Conservation (phyloP, 2,797 vertebrate genomes). For the Mormyrus proboscirostris region DNA sequence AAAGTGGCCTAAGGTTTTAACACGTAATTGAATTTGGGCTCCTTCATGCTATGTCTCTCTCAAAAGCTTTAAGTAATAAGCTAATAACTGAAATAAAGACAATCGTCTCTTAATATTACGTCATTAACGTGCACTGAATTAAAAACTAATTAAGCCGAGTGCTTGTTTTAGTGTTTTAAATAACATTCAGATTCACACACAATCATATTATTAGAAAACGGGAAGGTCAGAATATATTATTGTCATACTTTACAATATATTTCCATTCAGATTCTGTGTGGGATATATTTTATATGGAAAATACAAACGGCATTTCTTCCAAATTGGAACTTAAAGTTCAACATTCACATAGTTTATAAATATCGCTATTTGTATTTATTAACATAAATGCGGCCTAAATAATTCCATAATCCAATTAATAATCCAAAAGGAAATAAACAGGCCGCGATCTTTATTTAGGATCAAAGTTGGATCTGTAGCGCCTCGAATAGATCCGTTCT, state of each 20-base stretch:
- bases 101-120: slow-evolving; percentile 76
- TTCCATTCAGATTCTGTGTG: slow-evolving; percentile 24
- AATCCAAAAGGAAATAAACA: slow-evolving; percentile 39
- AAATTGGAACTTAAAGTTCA: slow-evolving; percentile 26
- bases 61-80: slow-evolving; percentile 88
- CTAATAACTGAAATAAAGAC: slow-evolving; percentile 91
- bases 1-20: slow-evolving; percentile 73
- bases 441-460: slow-evolving; percentile 38
- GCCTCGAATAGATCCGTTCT: neutral
- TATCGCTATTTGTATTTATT: slow-evolving; percentile 44
- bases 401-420: slow-evolving; percentile 50
- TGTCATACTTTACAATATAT: slow-evolving; percentile 32
- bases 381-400: slow-evolving; percentile 51
- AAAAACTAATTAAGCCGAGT: slow-evolving; percentile 41
- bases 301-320: slow-evolving; percentile 2
- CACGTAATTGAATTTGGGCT: slow-evolving; percentile 71
- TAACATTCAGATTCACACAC: slow-evolving; percentile 27
- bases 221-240: slow-evolving; percentile 36
- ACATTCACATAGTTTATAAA: slow-evolving; percentile 42
- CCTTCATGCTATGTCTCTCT: slow-evolving; percentile 79
- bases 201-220: slow-evolving; percentile 29
- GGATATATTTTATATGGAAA: neutral
- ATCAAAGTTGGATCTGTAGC: slow-evolving; percentile 30
- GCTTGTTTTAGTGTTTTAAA: slow-evolving; percentile 35
- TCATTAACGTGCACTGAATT: slow-evolving; percentile 77